These are phyloP conservation scores for Lycia hirtaria DNA, from an alignment of 2,888 invertebrate genomes.

Conservation along the genomic window DNA sequence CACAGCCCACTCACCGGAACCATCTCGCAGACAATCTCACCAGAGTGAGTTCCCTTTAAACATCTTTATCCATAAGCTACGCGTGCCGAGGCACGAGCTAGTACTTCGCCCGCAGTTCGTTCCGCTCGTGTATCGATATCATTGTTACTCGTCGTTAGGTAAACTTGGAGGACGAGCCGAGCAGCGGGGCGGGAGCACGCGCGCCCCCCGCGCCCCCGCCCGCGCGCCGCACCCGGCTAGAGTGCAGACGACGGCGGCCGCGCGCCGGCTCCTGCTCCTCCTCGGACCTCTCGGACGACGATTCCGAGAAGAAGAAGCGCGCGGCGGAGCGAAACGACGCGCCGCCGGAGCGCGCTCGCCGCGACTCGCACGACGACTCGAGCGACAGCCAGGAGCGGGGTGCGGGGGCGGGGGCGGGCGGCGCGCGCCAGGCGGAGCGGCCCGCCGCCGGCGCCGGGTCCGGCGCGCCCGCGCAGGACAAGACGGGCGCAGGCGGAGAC, in stretches of 20 bases:
- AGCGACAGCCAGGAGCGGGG: constrained; percentile 93
- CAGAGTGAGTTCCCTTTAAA: constrained; percentile 53
- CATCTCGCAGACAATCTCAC: constrained; percentile 87
- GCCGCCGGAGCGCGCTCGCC: constrained; percentile 87
- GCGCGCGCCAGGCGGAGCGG: constrained; percentile 43
- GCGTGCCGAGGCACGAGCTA: background rate
- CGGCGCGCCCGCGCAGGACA: constrained; percentile 37
- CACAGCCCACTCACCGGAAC: constrained; percentile 77
- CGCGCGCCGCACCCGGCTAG: constrained; percentile 67
- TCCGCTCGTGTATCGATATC: constrained; percentile 4
- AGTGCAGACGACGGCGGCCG: constrained; percentile 70
- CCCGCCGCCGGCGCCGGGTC: constrained; percentile 45
- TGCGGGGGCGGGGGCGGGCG: constrained; percentile 84
- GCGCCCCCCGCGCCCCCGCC: constrained; percentile 66
- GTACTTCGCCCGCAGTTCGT: background rate
- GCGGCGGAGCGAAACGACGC: constrained; percentile 87
- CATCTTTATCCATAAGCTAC: constrained; percentile 2
- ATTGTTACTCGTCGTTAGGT: constrained; percentile 46
- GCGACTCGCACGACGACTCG: constrained; percentile 94
- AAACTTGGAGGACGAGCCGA: constrained; percentile 64
- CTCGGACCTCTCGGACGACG: constrained; percentile 97
- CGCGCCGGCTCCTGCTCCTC: constrained; percentile 94
- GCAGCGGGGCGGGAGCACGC: constrained; percentile 42
- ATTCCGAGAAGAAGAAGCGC: constrained; percentile 93
- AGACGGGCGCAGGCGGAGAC: constrained; percentile 50